Conservation (phyloP, 2,113 vertebrate genomes). For the Spheniscus mendiculus region DNA sequence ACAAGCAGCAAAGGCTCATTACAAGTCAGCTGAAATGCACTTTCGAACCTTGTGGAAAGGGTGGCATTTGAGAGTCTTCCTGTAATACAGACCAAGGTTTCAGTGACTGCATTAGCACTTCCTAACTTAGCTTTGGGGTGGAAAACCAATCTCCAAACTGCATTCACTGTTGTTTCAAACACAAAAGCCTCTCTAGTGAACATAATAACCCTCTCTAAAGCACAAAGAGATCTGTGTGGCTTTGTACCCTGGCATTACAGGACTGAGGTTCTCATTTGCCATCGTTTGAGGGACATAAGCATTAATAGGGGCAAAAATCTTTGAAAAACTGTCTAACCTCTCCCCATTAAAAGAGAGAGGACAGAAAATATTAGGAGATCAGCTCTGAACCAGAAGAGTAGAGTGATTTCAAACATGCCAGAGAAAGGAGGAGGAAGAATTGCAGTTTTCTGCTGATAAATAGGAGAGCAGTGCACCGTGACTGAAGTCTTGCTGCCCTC, state of each 20-base stretch:
- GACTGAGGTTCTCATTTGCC: not conserved
- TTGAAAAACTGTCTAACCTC: not conserved
- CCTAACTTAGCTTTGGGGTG: not conserved
- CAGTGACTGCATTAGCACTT: not conserved
- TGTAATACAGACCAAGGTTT: not conserved
- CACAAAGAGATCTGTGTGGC: not conserved
- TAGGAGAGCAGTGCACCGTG: rapidly evolving
- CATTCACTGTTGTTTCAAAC: not conserved
- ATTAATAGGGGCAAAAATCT: not conserved
- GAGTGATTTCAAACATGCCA: not conserved
- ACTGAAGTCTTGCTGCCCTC: not conserved
- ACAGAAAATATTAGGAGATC: not conserved
- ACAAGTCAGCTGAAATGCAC: not conserved
- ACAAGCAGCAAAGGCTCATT: not conserved
- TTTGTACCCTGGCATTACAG: not conserved
- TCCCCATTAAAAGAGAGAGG: not conserved
- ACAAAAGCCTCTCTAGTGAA: not conserved
- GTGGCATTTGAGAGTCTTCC: not conserved
- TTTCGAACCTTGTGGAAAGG: not conserved
- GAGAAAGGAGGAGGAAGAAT: not conserved
- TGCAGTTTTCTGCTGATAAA: not conserved
- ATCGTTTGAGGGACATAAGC: rapidly evolving
- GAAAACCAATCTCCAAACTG: not conserved
- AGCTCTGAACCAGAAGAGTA: not conserved
- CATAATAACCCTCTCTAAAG: not conserved